phyloP scores from a whole-genome alignment of 2,113 vertebrate species.

The Chascanopsetta lugubris region DNA sequence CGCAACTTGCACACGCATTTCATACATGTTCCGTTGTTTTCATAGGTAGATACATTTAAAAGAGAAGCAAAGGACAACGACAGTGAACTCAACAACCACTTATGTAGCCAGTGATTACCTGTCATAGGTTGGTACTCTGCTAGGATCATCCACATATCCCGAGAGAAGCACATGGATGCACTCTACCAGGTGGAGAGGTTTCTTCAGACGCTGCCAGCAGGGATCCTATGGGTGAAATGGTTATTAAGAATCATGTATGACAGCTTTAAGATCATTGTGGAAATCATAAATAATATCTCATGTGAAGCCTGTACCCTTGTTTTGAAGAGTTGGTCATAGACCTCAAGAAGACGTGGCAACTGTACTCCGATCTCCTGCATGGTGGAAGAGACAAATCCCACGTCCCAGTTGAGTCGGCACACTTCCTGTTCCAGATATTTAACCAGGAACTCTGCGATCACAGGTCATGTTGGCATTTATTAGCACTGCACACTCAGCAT shows the following conservation, averaged over 20 bases:
- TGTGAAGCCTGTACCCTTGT: slow-evolving; percentile 80
- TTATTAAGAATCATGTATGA: no score
- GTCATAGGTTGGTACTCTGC: slow-evolving; percentile 87
- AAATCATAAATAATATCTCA: not conserved
- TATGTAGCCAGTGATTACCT: slow-evolving; percentile 69
- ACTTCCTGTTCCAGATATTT: slow-evolving; percentile 95
- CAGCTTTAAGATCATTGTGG: no score
- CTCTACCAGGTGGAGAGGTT: slow-evolving; percentile 93
- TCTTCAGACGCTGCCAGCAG: slow-evolving; percentile 92
- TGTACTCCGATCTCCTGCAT: slow-evolving; percentile 95
- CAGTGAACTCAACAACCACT: not conserved
- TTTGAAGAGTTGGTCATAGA: slow-evolving; percentile 97
- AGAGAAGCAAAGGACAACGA: no score
- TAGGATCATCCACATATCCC: slow-evolving; percentile 91
- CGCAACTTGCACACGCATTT: no score
- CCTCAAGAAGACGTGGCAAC: slow-evolving; percentile 89
- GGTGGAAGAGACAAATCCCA: slow-evolving; percentile 92
- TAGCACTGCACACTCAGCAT: slow-evolving; percentile 9
- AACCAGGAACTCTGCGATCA: slow-evolving; percentile 89
- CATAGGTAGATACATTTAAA: no score
- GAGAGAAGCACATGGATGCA: slow-evolving; percentile 91
- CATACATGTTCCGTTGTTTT: no score
- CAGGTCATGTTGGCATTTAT: not conserved
- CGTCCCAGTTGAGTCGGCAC: slow-evolving; percentile 91
- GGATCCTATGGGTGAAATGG: slow-evolving; percentile 86